Percentiles rank a stretch among this genome's conserved stretches.
Evolutionary conservation across 2,797 vertebrate genomes (phyloP).

Genomic region (Hylomyscus alleni): DNA sequence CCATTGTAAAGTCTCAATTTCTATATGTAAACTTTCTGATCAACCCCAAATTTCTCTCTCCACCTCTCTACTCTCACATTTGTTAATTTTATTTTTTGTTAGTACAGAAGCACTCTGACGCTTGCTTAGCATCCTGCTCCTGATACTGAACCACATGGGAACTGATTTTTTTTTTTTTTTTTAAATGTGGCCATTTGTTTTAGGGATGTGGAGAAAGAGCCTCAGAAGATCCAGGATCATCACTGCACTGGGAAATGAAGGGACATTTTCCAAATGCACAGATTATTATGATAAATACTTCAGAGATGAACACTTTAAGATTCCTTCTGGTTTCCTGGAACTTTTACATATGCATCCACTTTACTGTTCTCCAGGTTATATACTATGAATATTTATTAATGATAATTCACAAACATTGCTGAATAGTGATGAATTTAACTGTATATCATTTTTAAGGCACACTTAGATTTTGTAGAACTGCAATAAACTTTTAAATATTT

Average conservation of each 20-base stretch:
- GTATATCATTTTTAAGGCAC: slow-evolving; percentile 22
- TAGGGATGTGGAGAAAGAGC: background rate
- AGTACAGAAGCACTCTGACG: background rate
- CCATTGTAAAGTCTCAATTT: background rate
- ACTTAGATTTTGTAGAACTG: slow-evolving; percentile 52
- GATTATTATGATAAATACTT: slow-evolving; percentile 68
- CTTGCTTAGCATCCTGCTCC: background rate
- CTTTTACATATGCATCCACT: slow-evolving; percentile 54
- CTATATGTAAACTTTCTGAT: background rate
- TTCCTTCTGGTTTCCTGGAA: slow-evolving; percentile 47
- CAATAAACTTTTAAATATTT: background rate
- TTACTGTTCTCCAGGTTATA: slow-evolving; percentile 47
- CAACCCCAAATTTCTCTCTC: background rate
- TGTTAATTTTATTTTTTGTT: background rate
- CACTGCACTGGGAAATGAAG: slow-evolving; percentile 63
- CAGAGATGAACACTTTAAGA: slow-evolving; percentile 55
- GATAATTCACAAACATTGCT: slow-evolving; percentile 45
- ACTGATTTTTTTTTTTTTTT: background rate
- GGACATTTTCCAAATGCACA: slow-evolving; percentile 23
- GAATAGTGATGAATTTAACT: slow-evolving; percentile 54
- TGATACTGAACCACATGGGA: background rate
- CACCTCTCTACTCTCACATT: background rate
- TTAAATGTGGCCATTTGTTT: slow-evolving; percentile 1
- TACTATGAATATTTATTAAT: slow-evolving; percentile 69
- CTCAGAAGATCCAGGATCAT: slow-evolving; percentile 43